Conservation (phyloP, 2,113 vertebrate species). For the Zosterops borbonicus region DNA sequence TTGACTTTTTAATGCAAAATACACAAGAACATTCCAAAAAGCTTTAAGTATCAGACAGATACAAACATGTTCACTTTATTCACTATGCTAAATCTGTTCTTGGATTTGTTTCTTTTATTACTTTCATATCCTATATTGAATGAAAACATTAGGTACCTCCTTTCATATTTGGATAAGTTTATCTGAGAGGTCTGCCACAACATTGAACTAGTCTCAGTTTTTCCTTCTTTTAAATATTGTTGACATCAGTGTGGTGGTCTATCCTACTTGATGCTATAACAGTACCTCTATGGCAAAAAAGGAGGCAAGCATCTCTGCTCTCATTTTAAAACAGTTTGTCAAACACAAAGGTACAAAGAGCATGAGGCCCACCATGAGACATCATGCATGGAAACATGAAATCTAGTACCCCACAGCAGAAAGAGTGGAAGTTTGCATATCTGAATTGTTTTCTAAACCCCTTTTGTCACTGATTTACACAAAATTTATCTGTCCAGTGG, state of each 20-base stretch:
- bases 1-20: background rate
- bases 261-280: background rate
- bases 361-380: background rate
- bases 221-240: background rate
- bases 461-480: background rate
- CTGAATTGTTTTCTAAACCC: background rate
- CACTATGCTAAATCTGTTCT: background rate
- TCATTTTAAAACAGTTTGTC: background rate
- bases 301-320: background rate
- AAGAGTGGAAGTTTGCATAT: background rate
- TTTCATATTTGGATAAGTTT: background rate
- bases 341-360: background rate
- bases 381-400: background rate
- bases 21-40: background rate
- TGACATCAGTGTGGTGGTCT: background rate
- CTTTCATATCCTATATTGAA: background rate
- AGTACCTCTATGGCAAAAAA: background rate
- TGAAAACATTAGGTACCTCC: accelerated
- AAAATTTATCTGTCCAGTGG: background rate
- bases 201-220: background rate
- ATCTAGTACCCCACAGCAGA: background rate
- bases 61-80: background rate
- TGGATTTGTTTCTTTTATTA: background rate
- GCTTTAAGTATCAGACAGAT: background rate
- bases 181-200: background rate